Base-by-base conservation (phyloP, 37 sponge, comb jelly and placozoan species). In the Beroe ovata region DNA sequence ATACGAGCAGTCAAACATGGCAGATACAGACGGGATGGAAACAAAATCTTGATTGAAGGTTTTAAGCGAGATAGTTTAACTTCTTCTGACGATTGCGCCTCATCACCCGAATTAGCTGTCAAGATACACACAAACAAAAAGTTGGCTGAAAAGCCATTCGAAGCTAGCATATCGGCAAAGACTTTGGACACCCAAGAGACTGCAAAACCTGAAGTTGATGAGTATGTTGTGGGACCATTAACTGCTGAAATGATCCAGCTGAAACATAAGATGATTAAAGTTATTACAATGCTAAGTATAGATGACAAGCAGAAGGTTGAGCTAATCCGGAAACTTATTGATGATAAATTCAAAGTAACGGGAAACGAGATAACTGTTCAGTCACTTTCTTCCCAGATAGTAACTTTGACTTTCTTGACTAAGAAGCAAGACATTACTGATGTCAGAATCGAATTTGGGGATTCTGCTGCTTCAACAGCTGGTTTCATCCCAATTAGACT, bases 11-110 rank as follows among this genome's bases (percentile, higher is more conserved):
- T 77, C 16, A 77, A 77, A 23, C 42, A 77, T 42, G 84, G 84
- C 47, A 39, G 84, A 23, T 77, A 42, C 22, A 39, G 84, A 39
- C 84, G 84, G 1, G 84, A 77, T 30, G 84, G 84, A 42, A 41
- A 23, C 47, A 77, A 77, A 35, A 77, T 77, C 29, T 25, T 77
- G n/a, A 39, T 77, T 35, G 84, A 77, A 41, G 84, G 84, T 18
- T 42, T 77, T 4, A 39, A 42, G 41, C 42, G 84, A 21, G 84
- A 77, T 23, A 77, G 84, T 23, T n/a, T 77, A 4, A 77, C 84
- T 4, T 77, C 84, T 0, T 41, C 47, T 39, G 84, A 77, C 21
- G 54, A 42, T 22, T 77, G 42, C 25, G 69, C 69, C 16, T 66
- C 69, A 32, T 66, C 69, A 6, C 69, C 69, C 16, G 69, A 66